These are phyloP conservation scores for Shargacucullia verbasci DNA, from an alignment of 2,888 invertebrate genomes.

Conservation along the genomic window DNA sequence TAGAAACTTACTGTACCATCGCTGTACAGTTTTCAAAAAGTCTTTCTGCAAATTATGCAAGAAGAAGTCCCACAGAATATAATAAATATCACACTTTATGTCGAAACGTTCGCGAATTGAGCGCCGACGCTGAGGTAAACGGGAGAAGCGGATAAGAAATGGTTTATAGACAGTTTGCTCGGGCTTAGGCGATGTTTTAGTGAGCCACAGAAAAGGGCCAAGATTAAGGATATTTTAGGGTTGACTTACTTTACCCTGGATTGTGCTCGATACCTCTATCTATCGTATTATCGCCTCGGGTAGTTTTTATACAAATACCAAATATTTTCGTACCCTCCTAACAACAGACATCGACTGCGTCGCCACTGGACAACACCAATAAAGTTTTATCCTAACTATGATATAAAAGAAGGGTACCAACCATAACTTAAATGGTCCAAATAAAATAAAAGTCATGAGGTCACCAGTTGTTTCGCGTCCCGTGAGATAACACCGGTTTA, in stretches of 20 bases:
- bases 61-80: conserved; percentile 23
- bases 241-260: conserved; percentile 26
- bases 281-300: conserved; percentile 23
- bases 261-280: conserved; percentile 38
- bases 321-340: conserved; percentile 3
- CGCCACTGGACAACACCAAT: conserved; percentile 25
- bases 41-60: conserved; percentile 30
- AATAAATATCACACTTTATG: conserved; percentile 26
- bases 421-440: conserved; percentile 40
- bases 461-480: conserved; percentile 40
- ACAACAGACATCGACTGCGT: conserved; percentile 3
- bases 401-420: conserved; percentile 42
- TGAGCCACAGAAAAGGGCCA: conserved; percentile 21
- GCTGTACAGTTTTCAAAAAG: not conserved
- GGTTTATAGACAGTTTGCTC: conserved; percentile 30
- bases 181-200: conserved; percentile 24
- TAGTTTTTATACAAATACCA: conserved; percentile 18
- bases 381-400: conserved; percentile 42
- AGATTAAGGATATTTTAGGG: conserved; percentile 31
- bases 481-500: conserved; percentile 42
- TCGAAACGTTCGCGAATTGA: conserved; percentile 38
- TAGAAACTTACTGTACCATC: not conserved
- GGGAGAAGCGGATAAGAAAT: conserved; percentile 26
- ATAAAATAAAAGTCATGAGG: conserved; percentile 48
- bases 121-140: conserved; percentile 7